Evolutionary conservation across 2,888 invertebrate genomes (phyloP), one percentile per base, ranked within the genome.

Genomic region (Rhagophthalmus giganteus): DNA sequence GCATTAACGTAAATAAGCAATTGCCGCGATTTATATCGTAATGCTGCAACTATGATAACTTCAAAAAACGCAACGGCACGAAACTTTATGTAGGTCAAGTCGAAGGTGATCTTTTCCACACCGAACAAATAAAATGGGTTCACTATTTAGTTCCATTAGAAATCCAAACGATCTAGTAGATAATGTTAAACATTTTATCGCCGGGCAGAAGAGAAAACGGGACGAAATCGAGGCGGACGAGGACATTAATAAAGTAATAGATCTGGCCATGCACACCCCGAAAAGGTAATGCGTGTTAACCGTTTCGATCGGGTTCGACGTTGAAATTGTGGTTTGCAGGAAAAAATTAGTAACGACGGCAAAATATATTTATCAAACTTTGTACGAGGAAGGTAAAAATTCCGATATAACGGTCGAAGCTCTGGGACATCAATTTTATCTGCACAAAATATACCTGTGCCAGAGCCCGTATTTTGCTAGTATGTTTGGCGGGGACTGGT

Each of bases 401-500:
- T 87, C 87, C 35, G 90, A 90, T 70, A 79, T 90, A 30, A 83
- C 82, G 15, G 85, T 90, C 3, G 75, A 80, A 64, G 88, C 88
- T 35, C 71, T 88, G 41, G 85, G 84, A 13, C 81, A 81, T 68
- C 81, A 84, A 53, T 90, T 89, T 84, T 79, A 81, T 63, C 75
- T 90, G 28, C 90, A 90, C 70, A 87, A 86, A 75, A 81, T 90
- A 26, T 90, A 90, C 68, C 77, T 90, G 31, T 85, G 85, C 62
- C 89, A 90, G 80, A 88, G 88, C 66, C 85, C 86, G 0, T 89
- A 89, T 69, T 90, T 90, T 72, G 80, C 83, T 7, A 86, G 87
- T 64, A 89, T 90, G 89, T 89, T 89, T 71, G 85, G 83, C 62
- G 89, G 89, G 2, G 81, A 85, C 1, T 90, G 89, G 89, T 79